phyloP scores from a whole-genome alignment of 2,797 vertebrate species.

The Avahi laniger region DNA sequence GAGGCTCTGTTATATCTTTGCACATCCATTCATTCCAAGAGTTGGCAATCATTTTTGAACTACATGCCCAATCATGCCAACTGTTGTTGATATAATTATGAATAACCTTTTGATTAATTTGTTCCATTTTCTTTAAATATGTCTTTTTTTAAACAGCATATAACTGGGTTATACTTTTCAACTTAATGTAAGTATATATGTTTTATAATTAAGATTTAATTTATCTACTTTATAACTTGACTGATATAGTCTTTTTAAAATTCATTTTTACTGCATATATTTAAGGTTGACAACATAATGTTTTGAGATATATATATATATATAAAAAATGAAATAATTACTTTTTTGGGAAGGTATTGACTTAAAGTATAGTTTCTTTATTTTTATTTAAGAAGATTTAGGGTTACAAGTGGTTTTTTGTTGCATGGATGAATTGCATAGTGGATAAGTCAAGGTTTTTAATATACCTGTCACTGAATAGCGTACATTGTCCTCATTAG shows the following conservation, averaged over 20 bases:
- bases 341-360: too few species aligned
- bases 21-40: neutral
- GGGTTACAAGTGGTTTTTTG: too few species aligned
- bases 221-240: neutral
- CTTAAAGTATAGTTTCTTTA: too few species aligned
- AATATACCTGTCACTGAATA: too few species aligned
- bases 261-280: neutral
- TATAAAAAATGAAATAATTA: neutral
- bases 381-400: too few species aligned
- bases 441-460: too few species aligned
- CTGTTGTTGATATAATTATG: neutral
- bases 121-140: neutral
- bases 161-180: neutral
- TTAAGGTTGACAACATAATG: too few species aligned
- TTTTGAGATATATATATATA: neutral
- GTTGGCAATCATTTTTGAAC: neutral
- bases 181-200: neutral
- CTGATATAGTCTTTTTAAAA: neutral
- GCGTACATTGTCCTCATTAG: too few species aligned
- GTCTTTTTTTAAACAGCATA: neutral
- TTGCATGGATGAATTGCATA: too few species aligned
- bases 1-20: neutral
- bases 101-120: neutral
- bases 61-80: neutral
- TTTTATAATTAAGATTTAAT: neutral